A percentile compares a stretch with the other conserved stretches of the same genome.
Conservation (phyloP, 2,113 vertebrate genomes). For the Tringa solitaria region DNA sequence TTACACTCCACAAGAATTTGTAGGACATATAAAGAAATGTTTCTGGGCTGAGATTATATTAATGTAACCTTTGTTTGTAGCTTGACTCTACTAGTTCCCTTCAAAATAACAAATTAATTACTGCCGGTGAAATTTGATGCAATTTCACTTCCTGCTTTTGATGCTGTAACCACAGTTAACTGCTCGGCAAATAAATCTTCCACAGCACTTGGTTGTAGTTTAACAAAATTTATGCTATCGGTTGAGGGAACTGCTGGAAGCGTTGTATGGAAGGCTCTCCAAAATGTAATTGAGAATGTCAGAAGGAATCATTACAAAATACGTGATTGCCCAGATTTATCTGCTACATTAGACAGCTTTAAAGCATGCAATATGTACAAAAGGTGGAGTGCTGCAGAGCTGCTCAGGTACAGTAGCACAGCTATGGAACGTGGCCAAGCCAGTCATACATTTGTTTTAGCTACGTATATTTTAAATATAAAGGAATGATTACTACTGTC, state of each 20-base stretch:
- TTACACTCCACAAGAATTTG: not conserved
- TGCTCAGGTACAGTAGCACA: not conserved
- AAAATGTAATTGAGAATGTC: conserved; percentile 69
- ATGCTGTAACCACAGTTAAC: conserved; percentile 38
- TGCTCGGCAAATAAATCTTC: conserved; percentile 60
- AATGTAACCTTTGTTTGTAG: not conserved
- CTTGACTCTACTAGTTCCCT: not conserved
- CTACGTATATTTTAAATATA: conserved; percentile 43
- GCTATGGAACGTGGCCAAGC: not conserved
- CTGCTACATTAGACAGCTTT: conserved; percentile 15
- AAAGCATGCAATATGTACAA: not conserved
- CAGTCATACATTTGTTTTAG: conserved; percentile 1
- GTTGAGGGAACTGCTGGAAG: conserved; percentile 48
- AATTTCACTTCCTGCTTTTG: not conserved
- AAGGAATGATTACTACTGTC: not conserved
- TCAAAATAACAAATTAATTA: conserved; percentile 42
- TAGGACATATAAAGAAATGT: not conserved
- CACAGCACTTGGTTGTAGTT: conserved; percentile 29
- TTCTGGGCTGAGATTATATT: not conserved
- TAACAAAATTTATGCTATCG: conserved; percentile 62
- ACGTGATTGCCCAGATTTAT: conserved; percentile 42
- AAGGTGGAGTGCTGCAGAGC: not conserved
- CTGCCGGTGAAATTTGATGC: not conserved
- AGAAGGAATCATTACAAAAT: conserved; percentile 59
- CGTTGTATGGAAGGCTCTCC: conserved; percentile 54